Evolutionary conservation across 2,113 vertebrate species (phyloP), one percentile per base, ranked within the genome.

Genomic region (Balaenoptera acutorostrata): DNA sequence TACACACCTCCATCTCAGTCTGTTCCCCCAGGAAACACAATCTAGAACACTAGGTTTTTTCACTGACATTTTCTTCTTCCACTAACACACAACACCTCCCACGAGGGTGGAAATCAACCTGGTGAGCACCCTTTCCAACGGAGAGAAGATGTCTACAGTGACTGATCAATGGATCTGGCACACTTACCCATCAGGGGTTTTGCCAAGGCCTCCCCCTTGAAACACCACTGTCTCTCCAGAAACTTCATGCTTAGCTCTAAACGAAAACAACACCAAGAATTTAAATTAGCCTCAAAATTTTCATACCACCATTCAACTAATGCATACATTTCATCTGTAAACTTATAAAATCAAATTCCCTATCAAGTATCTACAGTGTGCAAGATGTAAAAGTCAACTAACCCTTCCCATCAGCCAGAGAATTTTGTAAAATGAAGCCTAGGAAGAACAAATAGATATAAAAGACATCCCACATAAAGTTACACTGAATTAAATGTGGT

Each of bases 211-310:
- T 20, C 99, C 99, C 39, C 99, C 99, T 97, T 99, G 99, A 98
- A 99, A 99, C 71, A 99, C 99, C 96, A 99, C 99, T 0, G 99
- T 99, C 82, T 99, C 99, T 96, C 99, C 99, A 68, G 99, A 99
- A 89, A 99, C 99, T 0, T 99, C 98, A 93, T 99, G 99, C 96
- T 99, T 99, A 59, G 98, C 98, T 98, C 99, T 99, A 84, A 89
- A 98, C 31, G 89, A 97, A 98, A 98, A 39, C 5, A 97, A 0
- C 0, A 95, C n/a, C 63, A 77, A 87, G 20, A 90, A 93, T 92
- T 89, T 89, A 41, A 14, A 85, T 68, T 25, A 95, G 27, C 8
- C 59, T 98, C 95, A 98, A 88, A 25, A 7, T 83, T 85, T 97
- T 20, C 8, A 96, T 63, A 46, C 4, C 41, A 93, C 21, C 25